phyloP scores from a whole-genome alignment of 2,888 invertebrate species.

The Drosophila colorata region DNA sequence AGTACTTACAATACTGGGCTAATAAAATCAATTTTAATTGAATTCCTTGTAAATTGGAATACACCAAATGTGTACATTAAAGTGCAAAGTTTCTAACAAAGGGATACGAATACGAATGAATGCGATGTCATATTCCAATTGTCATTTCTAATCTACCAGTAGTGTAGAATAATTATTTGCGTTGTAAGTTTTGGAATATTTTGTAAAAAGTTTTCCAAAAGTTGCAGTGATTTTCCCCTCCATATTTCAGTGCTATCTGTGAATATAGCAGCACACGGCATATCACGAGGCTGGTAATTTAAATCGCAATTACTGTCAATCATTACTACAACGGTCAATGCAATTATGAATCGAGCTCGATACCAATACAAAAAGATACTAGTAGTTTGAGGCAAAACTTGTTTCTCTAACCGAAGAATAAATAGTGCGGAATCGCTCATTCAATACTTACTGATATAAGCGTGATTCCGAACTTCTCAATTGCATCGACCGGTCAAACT shows the following conservation, averaged over 20 bases:
- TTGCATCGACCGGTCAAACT: conserved; percentile 61
- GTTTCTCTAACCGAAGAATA: conserved; percentile 41
- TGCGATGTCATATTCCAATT: conserved; percentile 3
- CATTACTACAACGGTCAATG: conserved; percentile 33
- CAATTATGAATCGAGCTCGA: conserved; percentile 58
- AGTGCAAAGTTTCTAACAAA: background rate
- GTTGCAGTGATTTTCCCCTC: conserved; percentile 21
- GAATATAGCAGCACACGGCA: background rate
- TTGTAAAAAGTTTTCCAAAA: conserved; percentile 28
- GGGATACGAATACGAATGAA: no score
- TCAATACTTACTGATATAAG: conserved; percentile 32
- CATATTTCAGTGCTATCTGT: background rate
- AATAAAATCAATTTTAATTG: conserved; percentile 1
- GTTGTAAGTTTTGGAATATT: conserved; percentile 8
- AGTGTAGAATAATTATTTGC: background rate
- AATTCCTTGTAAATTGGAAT: no score
- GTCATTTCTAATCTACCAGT: background rate
- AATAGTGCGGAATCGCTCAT: conserved; percentile 51
- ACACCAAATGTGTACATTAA: no score
- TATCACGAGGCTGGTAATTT: conserved; percentile 15
- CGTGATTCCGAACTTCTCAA: conserved; percentile 42
- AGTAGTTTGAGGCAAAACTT: conserved; percentile 31
- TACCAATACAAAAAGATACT: conserved; percentile 27
- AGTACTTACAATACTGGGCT: conserved; percentile 31
- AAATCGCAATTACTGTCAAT: conserved; percentile 66